A percentile compares a stretch with the other conserved stretches of the same genome.
Conservation (phyloP, 2,888 invertebrate genomes). For the Harpalus rufipes region DNA sequence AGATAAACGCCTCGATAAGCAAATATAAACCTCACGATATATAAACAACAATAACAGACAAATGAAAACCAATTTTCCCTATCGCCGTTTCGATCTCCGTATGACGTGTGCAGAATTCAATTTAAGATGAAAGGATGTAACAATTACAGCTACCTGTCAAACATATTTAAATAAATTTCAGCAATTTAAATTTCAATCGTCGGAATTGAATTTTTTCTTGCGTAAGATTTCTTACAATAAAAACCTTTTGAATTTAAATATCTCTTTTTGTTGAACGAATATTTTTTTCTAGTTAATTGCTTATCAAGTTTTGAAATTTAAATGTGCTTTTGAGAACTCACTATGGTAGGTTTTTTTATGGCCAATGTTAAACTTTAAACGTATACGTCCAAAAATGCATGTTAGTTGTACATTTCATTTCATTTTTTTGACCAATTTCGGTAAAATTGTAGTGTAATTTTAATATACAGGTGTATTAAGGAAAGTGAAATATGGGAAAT, state of each 20-base stretch:
- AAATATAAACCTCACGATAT: conserved; percentile 41
- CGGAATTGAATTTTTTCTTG: conserved; percentile 18
- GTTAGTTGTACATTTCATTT: too few relatives aligned
- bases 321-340: neutral
- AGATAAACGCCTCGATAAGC: conserved; percentile 34
- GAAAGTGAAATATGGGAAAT: too few relatives aligned
- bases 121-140: conserved; percentile 43
- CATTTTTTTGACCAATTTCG: too few relatives aligned
- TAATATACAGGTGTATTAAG: too few relatives aligned
- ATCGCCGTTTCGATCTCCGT: conserved; percentile 28
- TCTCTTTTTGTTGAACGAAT: neutral
- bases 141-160: conserved; percentile 32
- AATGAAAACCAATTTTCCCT: conserved; percentile 51
- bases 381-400: too few relatives aligned
- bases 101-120: conserved; percentile 53
- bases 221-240: conserved; percentile 11
- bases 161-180: conserved; percentile 48
- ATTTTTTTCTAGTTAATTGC: conserved; percentile 16
- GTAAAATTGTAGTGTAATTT: too few relatives aligned
- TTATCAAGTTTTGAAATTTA: conserved; percentile 11
- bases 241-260: conserved; percentile 27
- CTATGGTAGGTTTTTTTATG: neutral
- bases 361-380: too few relatives aligned
- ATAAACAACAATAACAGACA: conserved; percentile 52
- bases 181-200: conserved; percentile 49